Evolutionary conservation across 2,888 invertebrate genomes (phyloP), one percentile per base, ranked within the genome.

Genomic region (Pammene aurita): DNA sequence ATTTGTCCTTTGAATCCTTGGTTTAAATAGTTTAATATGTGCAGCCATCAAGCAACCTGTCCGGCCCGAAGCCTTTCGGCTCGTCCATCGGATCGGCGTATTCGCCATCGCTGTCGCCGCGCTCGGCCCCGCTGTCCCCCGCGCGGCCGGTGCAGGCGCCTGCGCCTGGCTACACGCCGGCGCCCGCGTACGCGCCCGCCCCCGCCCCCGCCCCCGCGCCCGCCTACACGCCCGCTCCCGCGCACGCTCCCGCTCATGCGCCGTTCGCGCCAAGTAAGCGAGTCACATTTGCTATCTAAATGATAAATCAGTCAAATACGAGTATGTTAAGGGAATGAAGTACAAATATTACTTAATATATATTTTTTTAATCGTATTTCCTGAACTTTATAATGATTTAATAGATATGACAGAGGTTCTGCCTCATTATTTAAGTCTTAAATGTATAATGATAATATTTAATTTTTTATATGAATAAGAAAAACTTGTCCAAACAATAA

Each of bases 1-100:
- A n/a, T n/a, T n/a, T n/a, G n/a, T n/a, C n/a, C n/a, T n/a, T n/a
- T n/a, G n/a, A n/a, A n/a, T n/a, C n/a, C n/a, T n/a, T n/a, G n/a
- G 11, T 10, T 50, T 50, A 50, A 10, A 26, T 50, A 26, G 0
- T 26, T 50, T 0, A 18, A 11, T 50, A 11, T 50, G 50, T 50
- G 11, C 84, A 93, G 93, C 91, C 93, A 18, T 90, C 91, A 18
- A 93, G 90, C 83, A 92, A 93, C 77, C 76, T 93, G 73, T 93
- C 94, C 46, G 94, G 94, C 4, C 94, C 95, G 50, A 94, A 94
- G 82, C 94, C 94, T 35, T 95, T 95, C 80, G 93, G 93, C 50
- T 94, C 94, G 38, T 94, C 94, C 9, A 83, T 94, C 66, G 94
- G 94, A 5, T 93, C 94, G 26, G 89, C 90, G 71, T 90, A 90